Evolutionary conservation across 2,797 vertebrate genomes (phyloP), one percentile per base, ranked within the genome.

Genomic region (Oceanodroma leucorhoa): DNA sequence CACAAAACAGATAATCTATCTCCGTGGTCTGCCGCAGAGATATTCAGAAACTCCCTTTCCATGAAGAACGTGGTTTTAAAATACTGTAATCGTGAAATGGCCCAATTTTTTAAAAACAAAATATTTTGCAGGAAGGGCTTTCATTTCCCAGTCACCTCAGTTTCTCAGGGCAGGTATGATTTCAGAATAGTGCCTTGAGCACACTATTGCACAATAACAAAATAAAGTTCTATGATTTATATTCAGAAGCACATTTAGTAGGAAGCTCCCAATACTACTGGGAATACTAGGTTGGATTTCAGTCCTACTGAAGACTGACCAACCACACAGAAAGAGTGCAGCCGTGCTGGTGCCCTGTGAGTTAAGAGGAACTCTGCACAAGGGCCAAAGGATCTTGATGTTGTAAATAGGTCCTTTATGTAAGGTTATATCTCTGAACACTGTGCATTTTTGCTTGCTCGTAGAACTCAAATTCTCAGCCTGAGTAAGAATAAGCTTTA

Each of bases 281-380:
- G 26, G 30, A 36, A 15, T n/a, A 58, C 20, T 19, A 24, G 36
- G 15, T 17, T 87, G 61, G 32, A 70, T 67, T 83, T 86, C 65
- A 75, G 43, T 55, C 36, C 69, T 66, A 27, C 36, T 87, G 70
- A 66, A 81, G 36, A 16, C 40, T 81, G 83, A 36, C 6, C 29
- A 36, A 15, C 11, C 18, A 45, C 30, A 45, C 0, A 18, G 36
- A 53, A 82, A 40, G 23, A 51, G 5, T 18, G 48, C 36, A 81
- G 69, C 43, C 0, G 0, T 51, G 26, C 54, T 83, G 26, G 46
- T 80, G 34, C 23, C 14, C 30, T 0, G 0, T 7, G 27, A 71
- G 30, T 58, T 55, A 66, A 48, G 45, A 72, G 29, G 30, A 62
- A 70, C 40, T 69, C 46, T 27, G 14, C 6, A 3, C 29, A n/a